These are phyloP conservation scores for Machimus atricapillus DNA, from an alignment of 2,888 invertebrate species.

Conservation along the genomic window DNA sequence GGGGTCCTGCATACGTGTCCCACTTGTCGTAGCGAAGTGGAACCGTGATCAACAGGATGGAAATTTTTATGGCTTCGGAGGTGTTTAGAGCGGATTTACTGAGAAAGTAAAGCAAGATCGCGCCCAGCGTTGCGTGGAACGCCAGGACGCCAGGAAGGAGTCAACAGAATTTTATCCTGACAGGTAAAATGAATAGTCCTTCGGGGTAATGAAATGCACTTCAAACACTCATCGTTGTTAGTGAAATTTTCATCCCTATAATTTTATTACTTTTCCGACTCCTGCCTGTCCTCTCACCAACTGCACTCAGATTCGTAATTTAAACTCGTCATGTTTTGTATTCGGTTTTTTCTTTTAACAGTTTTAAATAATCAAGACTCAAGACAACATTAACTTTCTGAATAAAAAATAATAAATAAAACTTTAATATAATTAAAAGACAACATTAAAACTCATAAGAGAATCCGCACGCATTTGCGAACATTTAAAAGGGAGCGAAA, in stretches of 20 bases:
- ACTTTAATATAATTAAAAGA: too few relatives aligned
- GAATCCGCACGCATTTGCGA: too few relatives aligned
- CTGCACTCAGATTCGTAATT: too few relatives aligned
- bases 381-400: too few relatives aligned
- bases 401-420: too few relatives aligned
- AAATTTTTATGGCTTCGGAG: slow-evolving; percentile 46
- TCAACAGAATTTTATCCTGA: slow-evolving; percentile 32
- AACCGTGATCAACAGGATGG: slow-evolving; percentile 45
- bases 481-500: too few relatives aligned
- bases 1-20: not conserved
- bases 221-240: not conserved
- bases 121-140: not conserved
- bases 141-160: slow-evolving; percentile 22
- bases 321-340: too few relatives aligned
- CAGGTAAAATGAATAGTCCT: slow-evolving; percentile 41
- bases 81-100: slow-evolving; percentile 43
- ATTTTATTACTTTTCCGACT: not conserved
- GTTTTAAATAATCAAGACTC: too few relatives aligned
- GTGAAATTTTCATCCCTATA: not conserved
- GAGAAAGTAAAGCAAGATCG: not conserved
- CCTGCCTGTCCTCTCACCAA: too few relatives aligned
- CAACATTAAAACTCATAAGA: too few relatives aligned
- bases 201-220: not conserved
- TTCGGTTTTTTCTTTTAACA: too few relatives aligned
- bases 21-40: slow-evolving; percentile 29